These are phyloP conservation scores for Phyllotreta striolata DNA, from an alignment of 2,888 invertebrate species.

Conservation along the genomic window DNA sequence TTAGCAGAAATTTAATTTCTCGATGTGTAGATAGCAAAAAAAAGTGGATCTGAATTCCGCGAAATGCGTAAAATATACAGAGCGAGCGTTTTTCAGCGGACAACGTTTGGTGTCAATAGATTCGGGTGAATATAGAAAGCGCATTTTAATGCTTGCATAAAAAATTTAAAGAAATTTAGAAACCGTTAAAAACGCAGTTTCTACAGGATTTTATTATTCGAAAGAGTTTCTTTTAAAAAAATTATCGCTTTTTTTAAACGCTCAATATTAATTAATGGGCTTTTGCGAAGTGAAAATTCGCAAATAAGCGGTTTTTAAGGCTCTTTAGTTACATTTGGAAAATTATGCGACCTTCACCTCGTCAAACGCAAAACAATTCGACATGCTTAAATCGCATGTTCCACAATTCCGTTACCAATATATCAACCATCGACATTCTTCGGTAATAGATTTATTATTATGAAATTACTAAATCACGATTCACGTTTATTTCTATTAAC, in stretches of 20 bases:
- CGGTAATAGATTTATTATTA: constrained; percentile 32
- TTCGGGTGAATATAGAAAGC: too few relatives aligned
- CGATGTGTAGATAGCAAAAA: constrained; percentile 1
- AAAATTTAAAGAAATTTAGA: too few relatives aligned
- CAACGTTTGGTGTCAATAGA: too few relatives aligned
- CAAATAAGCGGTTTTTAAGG: too few relatives aligned
- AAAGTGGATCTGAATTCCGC: constrained; percentile 9
- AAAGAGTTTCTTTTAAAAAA: too few relatives aligned
- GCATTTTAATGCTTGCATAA: too few relatives aligned
- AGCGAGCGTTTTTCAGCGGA: too few relatives aligned
- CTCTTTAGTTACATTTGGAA: constrained; percentile 7
- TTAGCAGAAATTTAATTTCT: constrained; percentile 17
- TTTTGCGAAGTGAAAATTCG: too few relatives aligned
- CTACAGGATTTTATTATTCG: too few relatives aligned
- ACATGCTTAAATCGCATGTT: neutral
- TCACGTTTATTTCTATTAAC: constrained; percentile 33
- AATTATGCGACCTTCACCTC: constrained; percentile 18
- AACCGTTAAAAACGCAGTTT: too few relatives aligned
- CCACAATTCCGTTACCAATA: constrained; percentile 17
- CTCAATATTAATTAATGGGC: too few relatives aligned
- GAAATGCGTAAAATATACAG: neutral
- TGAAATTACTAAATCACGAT: constrained; percentile 27
- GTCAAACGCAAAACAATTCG: constrained; percentile 1
- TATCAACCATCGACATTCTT: constrained; percentile 22
- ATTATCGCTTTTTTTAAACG: too few relatives aligned